Base-by-base conservation (phyloP, 2,113 vertebrate species). In the Symphodus melops region DNA sequence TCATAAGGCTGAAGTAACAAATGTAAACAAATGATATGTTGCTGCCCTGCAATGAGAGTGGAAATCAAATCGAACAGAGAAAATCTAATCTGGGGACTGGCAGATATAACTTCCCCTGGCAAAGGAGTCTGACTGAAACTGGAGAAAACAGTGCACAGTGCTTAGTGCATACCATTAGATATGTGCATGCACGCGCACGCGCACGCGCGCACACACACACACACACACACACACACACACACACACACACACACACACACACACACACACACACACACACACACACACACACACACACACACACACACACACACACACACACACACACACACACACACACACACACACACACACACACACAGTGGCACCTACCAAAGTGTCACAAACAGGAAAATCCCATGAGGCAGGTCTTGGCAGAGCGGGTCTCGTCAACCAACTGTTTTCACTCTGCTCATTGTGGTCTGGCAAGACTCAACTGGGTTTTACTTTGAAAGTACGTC, bases 1-100 rank as follows among this genome's bases (percentile, higher is more conserved):
- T 85, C 64, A 85, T 85, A 83, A 83, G 28, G 57, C 44, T 61
- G 56, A 82, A 68, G 11, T 23, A 52, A 60, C 41, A 73, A 68
- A 77, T 68, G 21, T 68, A 61, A 75, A 82, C 78, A 87, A 84
- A 84, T 77, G 64, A 39, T 52, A 73, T 59, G 52, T 75, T 13
- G 49, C 28, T 46, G 63, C 58, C 64, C 67, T 9, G 51, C 65
- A 68, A 64, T 19, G 49, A 79, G 69, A 73, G 21, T 0, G 28
- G 41, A 82, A 87, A 89, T 79, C 75, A 49, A 76, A 82, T 86
- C 53, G 63, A 59, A 69, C 33, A n/a, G 61, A 59, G 53, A 80
- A 89, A 77, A 86, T 82, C 62, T 25, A 77, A 83, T 87, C 70
- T 62, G 12, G 57, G 23, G n/a, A 33, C 71, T 73, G 21, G 59